phyloP scores from a whole-genome alignment of 2,797 vertebrate genomes.

The Caiman crocodilus region DNA sequence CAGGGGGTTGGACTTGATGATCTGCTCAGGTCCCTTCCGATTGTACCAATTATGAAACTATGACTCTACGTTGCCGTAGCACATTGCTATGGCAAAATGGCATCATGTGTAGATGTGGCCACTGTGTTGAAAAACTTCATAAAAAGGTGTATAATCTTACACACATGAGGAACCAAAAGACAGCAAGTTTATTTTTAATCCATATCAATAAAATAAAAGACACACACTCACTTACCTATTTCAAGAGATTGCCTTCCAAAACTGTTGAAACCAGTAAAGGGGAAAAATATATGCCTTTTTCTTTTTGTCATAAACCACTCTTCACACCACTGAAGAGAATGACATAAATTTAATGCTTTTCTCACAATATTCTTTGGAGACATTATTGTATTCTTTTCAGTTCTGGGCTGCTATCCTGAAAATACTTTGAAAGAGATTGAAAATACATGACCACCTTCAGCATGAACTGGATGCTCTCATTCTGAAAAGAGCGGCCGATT shows the following conservation, averaged over 20 bases:
- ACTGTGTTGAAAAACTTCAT: neutral
- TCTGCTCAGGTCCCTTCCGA: too few species aligned
- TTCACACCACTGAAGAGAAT: neutral
- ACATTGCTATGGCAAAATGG: too few species aligned
- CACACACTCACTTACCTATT: neutral
- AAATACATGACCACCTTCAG: neutral
- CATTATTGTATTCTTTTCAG: neutral
- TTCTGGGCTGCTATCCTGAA: conserved; percentile 26
- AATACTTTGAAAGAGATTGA: conserved; percentile 9
- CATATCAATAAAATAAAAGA: neutral
- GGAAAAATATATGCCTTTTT: neutral
- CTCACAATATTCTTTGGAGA: neutral
- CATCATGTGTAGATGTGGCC: too few species aligned
- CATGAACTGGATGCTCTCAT: neutral
- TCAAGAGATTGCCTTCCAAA: conserved; percentile 8
- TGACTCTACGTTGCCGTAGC: too few species aligned
- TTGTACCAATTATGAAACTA: too few species aligned
- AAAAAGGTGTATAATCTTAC: conserved; percentile 7
- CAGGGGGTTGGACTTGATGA: too few species aligned
- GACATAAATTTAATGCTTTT: conserved; percentile 33
- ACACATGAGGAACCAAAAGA: neutral
- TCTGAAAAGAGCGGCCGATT: neutral
- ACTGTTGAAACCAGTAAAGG: neutral
- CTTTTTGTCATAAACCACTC: conserved; percentile 4
- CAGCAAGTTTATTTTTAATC: conserved; percentile 21